Evolutionary conservation across 2,888 invertebrate species (phyloP), one percentile per base, ranked within the genome.

Genomic region (Tubiluchus corallicola): DNA sequence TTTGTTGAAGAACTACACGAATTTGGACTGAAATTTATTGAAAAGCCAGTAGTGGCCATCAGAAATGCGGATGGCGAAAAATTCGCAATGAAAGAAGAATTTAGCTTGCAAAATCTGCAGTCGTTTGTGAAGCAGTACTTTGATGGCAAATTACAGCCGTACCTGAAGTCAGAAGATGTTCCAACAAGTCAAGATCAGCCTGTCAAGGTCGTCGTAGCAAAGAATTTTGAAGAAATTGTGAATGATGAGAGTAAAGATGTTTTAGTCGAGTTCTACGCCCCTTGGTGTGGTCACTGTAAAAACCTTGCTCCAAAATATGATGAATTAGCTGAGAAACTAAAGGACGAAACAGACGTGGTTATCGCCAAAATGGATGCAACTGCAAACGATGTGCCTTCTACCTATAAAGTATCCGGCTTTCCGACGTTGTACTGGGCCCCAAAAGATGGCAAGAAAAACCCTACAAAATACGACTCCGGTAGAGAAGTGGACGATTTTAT

Each of bases 211-310:
- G 88, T 85, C 2, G 98, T 99, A 4, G 96, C 80, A 50, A 87
- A 87, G 69, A 98, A 94, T 72, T 98, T 96, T 68, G 82, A 92
- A 60, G 83, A 94, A 45, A 70, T 92, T 45, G 87, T 98, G 1
- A 77, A 76, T 2, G 81, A 96, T 61, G 81, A 83, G 55, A 81
- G 73, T 21, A 81, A 87, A 60, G 98, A 99, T 63, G 84, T 85
- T 2, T 72, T 99, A 38, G 74, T 98, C 53, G 96, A 99, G 69
- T 98, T 98, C 71, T 98, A 98, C 66, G 96, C 96, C 21, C 94
- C 94, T 1, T 96, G 94, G 94, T 92, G 90, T 64, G 94, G 96
- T 53, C 96, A 98, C 62, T 99, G 98, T 71, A 96, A 98, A 68
- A 83, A 82, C 65, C 72, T 99, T 41, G 74, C 84, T 2, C 98